Conservation (phyloP, 2,888 invertebrate genomes). For the Drosophila falleni region DNA sequence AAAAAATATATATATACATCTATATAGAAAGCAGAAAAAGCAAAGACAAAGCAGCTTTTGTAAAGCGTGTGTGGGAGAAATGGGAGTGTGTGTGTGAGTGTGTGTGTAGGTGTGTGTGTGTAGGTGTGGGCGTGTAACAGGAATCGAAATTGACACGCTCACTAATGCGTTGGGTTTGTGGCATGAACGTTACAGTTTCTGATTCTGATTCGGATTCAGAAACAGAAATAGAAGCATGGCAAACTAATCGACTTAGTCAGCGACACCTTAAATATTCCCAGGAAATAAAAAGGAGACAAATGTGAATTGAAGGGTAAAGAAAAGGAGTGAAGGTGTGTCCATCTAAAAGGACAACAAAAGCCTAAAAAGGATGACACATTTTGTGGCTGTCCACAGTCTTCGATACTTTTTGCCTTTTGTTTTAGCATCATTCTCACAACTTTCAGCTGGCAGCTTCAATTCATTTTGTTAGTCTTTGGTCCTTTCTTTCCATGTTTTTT, state of each 20-base stretch:
- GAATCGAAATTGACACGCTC: conserved; percentile 70
- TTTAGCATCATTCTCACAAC: not conserved
- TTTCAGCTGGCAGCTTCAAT: conserved; percentile 17
- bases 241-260: conserved; percentile 76
- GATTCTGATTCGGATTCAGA: conserved; percentile 20
- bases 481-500: not conserved
- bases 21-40: conserved; percentile 34
- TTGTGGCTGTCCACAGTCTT: conserved; percentile 50
- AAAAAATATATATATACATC: conserved; percentile 17
- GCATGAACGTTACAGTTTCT: conserved; percentile 36
- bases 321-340: conserved; percentile 1
- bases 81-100: conserved; percentile 13
- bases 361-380: conserved; percentile 47
- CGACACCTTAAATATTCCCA: conserved; percentile 70
- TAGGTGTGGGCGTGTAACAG: conserved; percentile 50
- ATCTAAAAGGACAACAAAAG: conserved; percentile 32
- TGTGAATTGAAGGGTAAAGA: not conserved
- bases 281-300: conserved; percentile 9
- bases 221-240: conserved; percentile 22
- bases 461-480: conserved; percentile 20
- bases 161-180: conserved; percentile 70
- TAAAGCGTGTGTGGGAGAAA: conserved; percentile 6
- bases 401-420: conserved; percentile 19
- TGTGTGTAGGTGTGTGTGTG: conserved; percentile 24
- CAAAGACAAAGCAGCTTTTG: conserved; percentile 29